Conservation (phyloP, 2,888 invertebrate genomes). For the Pantelozetes paolii region DNA sequence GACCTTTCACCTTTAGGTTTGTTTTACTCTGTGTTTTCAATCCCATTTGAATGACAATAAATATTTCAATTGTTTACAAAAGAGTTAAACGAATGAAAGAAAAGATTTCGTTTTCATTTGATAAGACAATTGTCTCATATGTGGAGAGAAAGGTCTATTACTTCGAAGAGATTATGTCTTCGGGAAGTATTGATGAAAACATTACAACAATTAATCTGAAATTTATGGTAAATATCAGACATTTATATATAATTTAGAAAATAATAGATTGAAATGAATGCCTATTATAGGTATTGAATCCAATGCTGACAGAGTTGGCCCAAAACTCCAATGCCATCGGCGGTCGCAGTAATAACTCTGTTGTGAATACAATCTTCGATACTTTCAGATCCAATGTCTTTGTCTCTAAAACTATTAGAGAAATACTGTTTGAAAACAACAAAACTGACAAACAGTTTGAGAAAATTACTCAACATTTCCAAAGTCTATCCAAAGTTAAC, state of each 20-base stretch:
- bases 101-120: slow-evolving; percentile 35
- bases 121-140: slow-evolving; percentile 34
- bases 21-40: neutral
- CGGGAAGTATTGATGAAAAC: slow-evolving; percentile 35
- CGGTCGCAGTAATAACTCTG: neutral
- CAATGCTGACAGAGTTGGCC: slow-evolving; percentile 11
- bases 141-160: slow-evolving; percentile 40
- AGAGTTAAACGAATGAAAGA: slow-evolving; percentile 40
- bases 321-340: neutral
- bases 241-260: neutral
- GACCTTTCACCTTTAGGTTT: slow-evolving; percentile 42
- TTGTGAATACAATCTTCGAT: neutral
- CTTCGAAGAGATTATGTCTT: slow-evolving; percentile 37
- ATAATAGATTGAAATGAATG: neutral
- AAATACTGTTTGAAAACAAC: slow-evolving; percentile 4
- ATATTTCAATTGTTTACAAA: neutral
- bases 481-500: neutral
- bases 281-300: slow-evolving; percentile 37
- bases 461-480: slow-evolving; percentile 8
- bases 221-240: slow-evolving; percentile 25
- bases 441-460: neutral
- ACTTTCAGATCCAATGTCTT: slow-evolving; percentile 16
- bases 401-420: neutral
- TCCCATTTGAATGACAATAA: neutral
- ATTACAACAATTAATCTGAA: slow-evolving; percentile 37